These are phyloP conservation scores for Acanthis flammea DNA, from an alignment of 2,797 vertebrate species.

Conservation along the genomic window DNA sequence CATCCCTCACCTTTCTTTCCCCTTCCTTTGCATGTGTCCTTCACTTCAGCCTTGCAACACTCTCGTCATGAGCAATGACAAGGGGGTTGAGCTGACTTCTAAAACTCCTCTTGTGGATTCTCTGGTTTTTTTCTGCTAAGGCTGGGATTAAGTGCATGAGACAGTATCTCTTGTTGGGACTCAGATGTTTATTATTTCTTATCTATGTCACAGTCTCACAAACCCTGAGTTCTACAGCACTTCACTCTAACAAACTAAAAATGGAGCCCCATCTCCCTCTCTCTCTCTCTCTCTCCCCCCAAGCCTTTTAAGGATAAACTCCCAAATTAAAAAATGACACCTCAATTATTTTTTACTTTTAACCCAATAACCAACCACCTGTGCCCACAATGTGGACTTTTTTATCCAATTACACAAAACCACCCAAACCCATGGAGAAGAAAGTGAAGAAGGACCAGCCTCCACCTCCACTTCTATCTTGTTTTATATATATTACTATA, in stretches of 20 bases:
- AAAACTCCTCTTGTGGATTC: background rate
- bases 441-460: background rate
- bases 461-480: background rate
- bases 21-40: accelerated
- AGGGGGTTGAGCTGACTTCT: background rate
- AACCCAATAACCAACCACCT: background rate
- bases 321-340: background rate
- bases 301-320: background rate
- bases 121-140: background rate
- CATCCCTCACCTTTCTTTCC: background rate
- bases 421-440: background rate
- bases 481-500: background rate
- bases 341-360: background rate
- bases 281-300: background rate
- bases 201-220: background rate
- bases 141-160: background rate
- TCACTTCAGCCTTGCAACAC: background rate
- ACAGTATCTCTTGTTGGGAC: background rate
- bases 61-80: background rate
- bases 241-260: background rate
- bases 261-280: background rate
- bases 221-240: background rate
- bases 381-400: accelerated
- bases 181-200: background rate
- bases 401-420: background rate